A percentile compares a stretch with the other conserved stretches of the same genome.
These are phyloP conservation scores for Lycaena phlaeas DNA, from an alignment of 2,888 invertebrate genomes.

Conservation along the genomic window DNA sequence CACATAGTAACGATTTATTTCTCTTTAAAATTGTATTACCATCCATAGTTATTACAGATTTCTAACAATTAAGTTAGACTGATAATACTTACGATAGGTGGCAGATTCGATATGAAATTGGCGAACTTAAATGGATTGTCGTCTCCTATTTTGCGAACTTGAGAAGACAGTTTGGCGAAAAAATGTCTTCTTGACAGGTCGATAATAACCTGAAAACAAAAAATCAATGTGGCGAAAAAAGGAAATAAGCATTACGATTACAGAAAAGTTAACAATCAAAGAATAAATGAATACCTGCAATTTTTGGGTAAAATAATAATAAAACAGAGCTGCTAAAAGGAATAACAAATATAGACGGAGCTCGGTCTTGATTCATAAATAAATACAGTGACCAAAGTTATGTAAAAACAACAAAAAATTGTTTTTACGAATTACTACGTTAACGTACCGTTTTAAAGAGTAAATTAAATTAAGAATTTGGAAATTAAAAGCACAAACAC, in stretches of 20 bases:
- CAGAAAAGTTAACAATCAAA: too few species aligned
- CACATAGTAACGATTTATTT: too few species aligned
- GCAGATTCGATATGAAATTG: conserved; percentile 71
- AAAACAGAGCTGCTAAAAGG: conserved; percentile 10
- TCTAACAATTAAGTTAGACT: neutral
- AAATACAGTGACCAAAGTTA: neutral
- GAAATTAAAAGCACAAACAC: conserved; percentile 41
- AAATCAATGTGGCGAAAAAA: conserved; percentile 55
- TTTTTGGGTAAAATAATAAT: conserved; percentile 1
- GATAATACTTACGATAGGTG: conserved; percentile 59
- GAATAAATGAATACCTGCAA: conserved; percentile 17
- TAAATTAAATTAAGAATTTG: conserved; percentile 33
- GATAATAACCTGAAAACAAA: conserved; percentile 69
- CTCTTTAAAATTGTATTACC: too few species aligned
- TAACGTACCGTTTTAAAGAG: conserved; percentile 26
- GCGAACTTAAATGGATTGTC: conserved; percentile 68
- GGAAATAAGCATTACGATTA: conserved; percentile 14
- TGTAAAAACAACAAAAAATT: conserved; percentile 13
- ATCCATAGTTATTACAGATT: too few species aligned
- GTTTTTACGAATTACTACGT: conserved; percentile 24
- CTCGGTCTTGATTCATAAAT: conserved; percentile 1
- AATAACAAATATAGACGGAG: conserved; percentile 15
- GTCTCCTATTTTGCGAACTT: conserved; percentile 73
- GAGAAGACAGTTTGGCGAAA: conserved; percentile 52
- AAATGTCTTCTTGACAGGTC: conserved; percentile 71